Conservation (phyloP, 2,113 vertebrate genomes). For the Zingel zingel region DNA sequence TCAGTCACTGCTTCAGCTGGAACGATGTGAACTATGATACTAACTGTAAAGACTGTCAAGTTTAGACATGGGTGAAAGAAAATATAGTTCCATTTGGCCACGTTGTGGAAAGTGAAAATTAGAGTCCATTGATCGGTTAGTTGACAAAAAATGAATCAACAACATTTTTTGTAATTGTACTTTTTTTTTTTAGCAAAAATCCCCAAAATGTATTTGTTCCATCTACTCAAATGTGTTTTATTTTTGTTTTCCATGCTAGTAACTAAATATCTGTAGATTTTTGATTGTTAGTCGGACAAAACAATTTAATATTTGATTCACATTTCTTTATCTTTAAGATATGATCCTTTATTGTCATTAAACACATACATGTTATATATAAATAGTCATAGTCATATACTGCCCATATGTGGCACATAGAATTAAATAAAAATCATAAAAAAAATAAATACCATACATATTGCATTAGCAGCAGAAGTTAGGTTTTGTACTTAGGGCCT, state of each 20-base stretch:
- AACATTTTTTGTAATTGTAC: not conserved
- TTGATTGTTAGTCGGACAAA: too few species aligned
- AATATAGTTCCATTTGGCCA: not conserved
- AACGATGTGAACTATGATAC: not conserved
- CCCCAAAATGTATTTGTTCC: not conserved
- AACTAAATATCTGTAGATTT: not conserved
- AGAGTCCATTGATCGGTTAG: too few species aligned
- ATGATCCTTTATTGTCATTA: too few species aligned
- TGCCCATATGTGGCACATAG: too few species aligned
- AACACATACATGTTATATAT: too few species aligned
- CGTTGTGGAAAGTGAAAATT: not conserved
- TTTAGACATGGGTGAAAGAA: not conserved
- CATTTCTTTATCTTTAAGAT: too few species aligned
- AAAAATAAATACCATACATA: too few species aligned
- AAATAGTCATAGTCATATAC: too few species aligned
- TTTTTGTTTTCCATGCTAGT: not conserved
- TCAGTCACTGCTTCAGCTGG: not conserved
- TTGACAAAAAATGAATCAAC: not conserved
- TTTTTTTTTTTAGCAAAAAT: not conserved
- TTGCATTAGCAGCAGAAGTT: too few species aligned
- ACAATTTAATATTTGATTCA: too few species aligned
- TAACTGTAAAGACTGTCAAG: not conserved
- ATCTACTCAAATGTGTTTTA: not conserved
- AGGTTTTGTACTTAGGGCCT: too few species aligned
- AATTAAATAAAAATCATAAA: too few species aligned